Evolutionary conservation across 92 coral and sea anemone genomes (phyloP), one percentile per base, ranked within the genome.

Genomic region (Palythoa caribaeorum): DNA sequence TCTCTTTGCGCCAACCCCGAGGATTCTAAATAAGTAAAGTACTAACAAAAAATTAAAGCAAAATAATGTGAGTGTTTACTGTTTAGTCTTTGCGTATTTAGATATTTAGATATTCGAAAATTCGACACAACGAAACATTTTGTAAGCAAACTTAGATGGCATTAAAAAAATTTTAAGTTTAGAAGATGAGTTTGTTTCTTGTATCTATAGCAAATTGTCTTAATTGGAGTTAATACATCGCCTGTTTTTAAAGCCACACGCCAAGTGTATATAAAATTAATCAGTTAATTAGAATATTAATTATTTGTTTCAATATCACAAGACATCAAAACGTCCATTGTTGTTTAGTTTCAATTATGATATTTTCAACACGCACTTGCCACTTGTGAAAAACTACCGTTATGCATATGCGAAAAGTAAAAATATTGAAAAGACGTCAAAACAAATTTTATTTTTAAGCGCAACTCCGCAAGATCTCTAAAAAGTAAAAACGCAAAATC

Each of bases 271-370:
- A 65, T 76, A 8, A 50, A 76, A 9, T 50, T 37, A 79, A 79
- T 79, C 59, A 9, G 66, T 62, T 60, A 79, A 38, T 40, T 60
- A 79, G 38, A 62, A 62, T 60, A 60, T 59, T 39, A 60, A 62
- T 62, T 79, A 71, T 79, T 62, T 71, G 17, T 38, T 59, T 59
- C 52, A 79, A 60, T 47, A 79, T 5, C 36, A 17, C 11, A 79
- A 20, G 17, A 62, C 9, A 38, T 55, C 51, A 15, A 55, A 63
- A 78, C 9, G 84, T 79, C 73, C 35, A 47, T 48, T 62, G 12
- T 17, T 59, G 3, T 59, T 14, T 13, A 3, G 65, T 10, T 44
- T 44, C 50, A 17, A 4, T 1, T n/a, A 20, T 19, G 36, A 65
- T n/a, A 17, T 17, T 65, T 9, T 4, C 35, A n/a, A 55, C 1